Percentiles rank a stretch among this genome's conserved stretches.
Evolutionary conservation across 2,797 vertebrate genomes (phyloP).

Genomic region (Notolabrus celidotus): DNA sequence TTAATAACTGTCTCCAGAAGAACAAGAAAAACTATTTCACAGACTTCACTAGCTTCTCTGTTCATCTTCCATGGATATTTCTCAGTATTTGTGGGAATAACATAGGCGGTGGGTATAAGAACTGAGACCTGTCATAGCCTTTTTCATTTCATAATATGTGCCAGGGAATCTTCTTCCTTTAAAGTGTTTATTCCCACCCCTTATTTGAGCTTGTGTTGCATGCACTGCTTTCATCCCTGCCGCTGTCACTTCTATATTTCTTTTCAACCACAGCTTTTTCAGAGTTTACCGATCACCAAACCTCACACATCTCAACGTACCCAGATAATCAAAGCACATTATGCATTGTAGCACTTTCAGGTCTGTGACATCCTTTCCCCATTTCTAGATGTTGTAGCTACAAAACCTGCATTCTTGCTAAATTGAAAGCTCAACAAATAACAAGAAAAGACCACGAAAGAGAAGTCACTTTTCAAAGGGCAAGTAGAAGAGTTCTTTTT

Average conservation of each 20-base stretch:
- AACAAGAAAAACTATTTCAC: slow-evolving; percentile 62
- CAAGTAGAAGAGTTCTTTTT: slow-evolving; percentile 32
- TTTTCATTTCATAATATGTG: slow-evolving; percentile 54
- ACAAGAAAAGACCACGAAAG: slow-evolving; percentile 22
- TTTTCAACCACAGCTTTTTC: slow-evolving; percentile 59
- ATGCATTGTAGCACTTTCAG: slow-evolving; percentile 58
- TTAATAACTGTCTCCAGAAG: slow-evolving; percentile 57
- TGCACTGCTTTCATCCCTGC: slow-evolving; percentile 74
- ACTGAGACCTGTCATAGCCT: slow-evolving; percentile 63
- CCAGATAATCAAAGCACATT: slow-evolving; percentile 69
- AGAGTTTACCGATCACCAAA: slow-evolving; percentile 58
- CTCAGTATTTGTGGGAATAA: slow-evolving; percentile 51
- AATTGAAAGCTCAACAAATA: slow-evolving; percentile 52
- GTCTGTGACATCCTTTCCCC: slow-evolving; percentile 44
- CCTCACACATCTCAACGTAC: slow-evolving; percentile 54
- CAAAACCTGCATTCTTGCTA: slow-evolving; percentile 30
- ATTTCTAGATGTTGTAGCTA: slow-evolving; percentile 65
- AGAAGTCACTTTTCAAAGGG: slow-evolving; percentile 23
- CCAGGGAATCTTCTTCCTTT: slow-evolving; percentile 53
- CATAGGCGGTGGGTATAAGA: slow-evolving; percentile 60
- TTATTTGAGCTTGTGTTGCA: slow-evolving; percentile 72
- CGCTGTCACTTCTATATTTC: slow-evolving; percentile 59
- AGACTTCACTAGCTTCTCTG: slow-evolving; percentile 30
- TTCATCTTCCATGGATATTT: slow-evolving; percentile 54
- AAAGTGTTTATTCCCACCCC: slow-evolving; percentile 65